phyloP scores from a whole-genome alignment of 1,140 invertebrate species.

The Gonatopus flavifemur region DNA sequence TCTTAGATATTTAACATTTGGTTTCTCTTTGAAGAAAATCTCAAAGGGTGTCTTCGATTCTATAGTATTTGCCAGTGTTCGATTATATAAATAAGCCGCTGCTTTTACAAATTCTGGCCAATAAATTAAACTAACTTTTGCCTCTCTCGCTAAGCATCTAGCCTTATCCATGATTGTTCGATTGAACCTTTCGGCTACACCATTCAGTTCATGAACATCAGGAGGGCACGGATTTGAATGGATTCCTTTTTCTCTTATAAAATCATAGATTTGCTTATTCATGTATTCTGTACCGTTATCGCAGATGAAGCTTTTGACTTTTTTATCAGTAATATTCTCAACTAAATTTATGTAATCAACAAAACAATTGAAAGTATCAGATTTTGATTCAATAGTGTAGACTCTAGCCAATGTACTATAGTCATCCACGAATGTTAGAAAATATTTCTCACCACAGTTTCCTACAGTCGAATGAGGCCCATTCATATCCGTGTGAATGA shows the following conservation, averaged over 20 bases:
- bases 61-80: not conserved
- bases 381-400: conserved; percentile 40
- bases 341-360: conserved; percentile 28
- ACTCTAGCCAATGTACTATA: conserved; percentile 42
- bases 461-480: conserved; percentile 40
- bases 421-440: conserved; percentile 38
- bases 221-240: not conserved
- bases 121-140: not conserved
- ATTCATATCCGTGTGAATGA: conserved; percentile 46
- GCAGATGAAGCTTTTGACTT: conserved; percentile 42
- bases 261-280: conserved; percentile 26
- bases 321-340: conserved; percentile 28
- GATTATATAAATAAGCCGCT: conserved; percentile 22
- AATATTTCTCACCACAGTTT: conserved; percentile 33
- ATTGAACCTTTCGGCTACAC: not conserved
- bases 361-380: conserved; percentile 31
- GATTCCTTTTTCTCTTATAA: conserved; percentile 32
- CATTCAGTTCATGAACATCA: not conserved
- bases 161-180: not conserved
- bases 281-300: conserved; percentile 49
- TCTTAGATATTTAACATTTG: not conserved
- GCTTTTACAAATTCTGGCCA: not conserved
- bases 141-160: not conserved
- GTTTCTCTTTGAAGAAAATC: not conserved
- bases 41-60: not conserved